Evolutionary conservation across 1,140 invertebrate species (phyloP).

Genomic region (Hirudo medicinalis): DNA sequence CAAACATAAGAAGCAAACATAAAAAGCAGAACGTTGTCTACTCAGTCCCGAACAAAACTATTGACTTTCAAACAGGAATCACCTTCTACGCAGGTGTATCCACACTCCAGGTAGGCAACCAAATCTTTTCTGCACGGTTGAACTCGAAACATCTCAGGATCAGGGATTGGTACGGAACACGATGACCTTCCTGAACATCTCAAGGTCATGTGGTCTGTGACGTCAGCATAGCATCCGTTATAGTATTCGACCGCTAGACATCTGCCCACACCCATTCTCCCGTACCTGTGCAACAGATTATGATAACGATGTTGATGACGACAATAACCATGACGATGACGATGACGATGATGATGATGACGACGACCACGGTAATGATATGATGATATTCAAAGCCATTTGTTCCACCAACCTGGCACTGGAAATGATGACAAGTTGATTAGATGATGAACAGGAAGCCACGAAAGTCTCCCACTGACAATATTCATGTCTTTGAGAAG

Average conservation of each 20-base stretch:
- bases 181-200: slow-evolving; percentile 13
- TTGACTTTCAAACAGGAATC: neutral
- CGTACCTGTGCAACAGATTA: slow-evolving; percentile 11
- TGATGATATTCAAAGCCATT: no score
- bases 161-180: slow-evolving; percentile 19
- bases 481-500: slow-evolving; percentile 7
- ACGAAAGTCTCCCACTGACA: slow-evolving; percentile 21
- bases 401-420: no score
- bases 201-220: slow-evolving; percentile 9
- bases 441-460: neutral
- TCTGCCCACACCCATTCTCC: slow-evolving; percentile 20
- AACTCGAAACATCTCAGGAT: slow-evolving; percentile 18
- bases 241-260: slow-evolving; percentile 18
- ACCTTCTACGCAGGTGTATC: slow-evolving; percentile 20
- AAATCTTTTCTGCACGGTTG: slow-evolving; percentile 22
- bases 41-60: no score
- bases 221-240: slow-evolving; percentile 18
- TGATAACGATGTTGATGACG: slow-evolving; percentile 6
- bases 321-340: neutral
- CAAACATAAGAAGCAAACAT: no score
- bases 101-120: slow-evolving; percentile 20
- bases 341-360: neutral
- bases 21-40: no score
- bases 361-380: no score
- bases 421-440: no score